These are phyloP conservation scores for Epistrophella euchroma DNA, from an alignment of 2,888 invertebrate species.

Conservation along the genomic window DNA sequence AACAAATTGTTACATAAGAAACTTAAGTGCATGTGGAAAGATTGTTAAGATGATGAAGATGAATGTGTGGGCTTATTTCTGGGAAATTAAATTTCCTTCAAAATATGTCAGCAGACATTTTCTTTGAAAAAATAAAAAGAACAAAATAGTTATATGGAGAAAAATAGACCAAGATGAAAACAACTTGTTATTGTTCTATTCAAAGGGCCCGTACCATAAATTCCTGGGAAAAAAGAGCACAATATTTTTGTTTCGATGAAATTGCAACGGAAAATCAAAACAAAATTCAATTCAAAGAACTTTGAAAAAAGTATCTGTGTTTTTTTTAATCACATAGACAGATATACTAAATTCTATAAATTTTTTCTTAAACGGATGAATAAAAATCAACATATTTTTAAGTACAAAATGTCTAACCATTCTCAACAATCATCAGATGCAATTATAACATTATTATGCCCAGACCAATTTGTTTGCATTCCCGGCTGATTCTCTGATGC, in stretches of 20 bases:
- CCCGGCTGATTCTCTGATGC: neutral
- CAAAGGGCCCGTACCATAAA: neutral
- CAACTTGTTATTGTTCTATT: neutral
- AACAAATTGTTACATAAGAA: slow-evolving; percentile 33
- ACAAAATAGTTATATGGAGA: neutral
- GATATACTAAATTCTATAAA: neutral
- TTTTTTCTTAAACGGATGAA: neutral
- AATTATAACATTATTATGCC: neutral
- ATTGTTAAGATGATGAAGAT: slow-evolving; percentile 5
- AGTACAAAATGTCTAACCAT: neutral
- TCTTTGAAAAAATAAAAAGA: neutral
- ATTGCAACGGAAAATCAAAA: too few species aligned
- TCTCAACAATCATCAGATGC: neutral
- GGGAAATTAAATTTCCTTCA: slow-evolving; percentile 12
- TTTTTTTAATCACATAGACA: too few species aligned
- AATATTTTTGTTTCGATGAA: too few species aligned
- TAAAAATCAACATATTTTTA: neutral
- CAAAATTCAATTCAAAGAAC: too few species aligned
- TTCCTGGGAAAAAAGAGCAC: neutral
- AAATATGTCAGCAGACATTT: slow-evolving; percentile 13
- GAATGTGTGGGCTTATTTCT: slow-evolving; percentile 17
- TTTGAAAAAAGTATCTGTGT: too few species aligned
- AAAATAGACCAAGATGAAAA: neutral
- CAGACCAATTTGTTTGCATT: slow-evolving; percentile 28
- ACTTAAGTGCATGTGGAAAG: slow-evolving; percentile 42